Conservation (phyloP, 2,888 invertebrate genomes). For the Drosophila meridionalis region DNA sequence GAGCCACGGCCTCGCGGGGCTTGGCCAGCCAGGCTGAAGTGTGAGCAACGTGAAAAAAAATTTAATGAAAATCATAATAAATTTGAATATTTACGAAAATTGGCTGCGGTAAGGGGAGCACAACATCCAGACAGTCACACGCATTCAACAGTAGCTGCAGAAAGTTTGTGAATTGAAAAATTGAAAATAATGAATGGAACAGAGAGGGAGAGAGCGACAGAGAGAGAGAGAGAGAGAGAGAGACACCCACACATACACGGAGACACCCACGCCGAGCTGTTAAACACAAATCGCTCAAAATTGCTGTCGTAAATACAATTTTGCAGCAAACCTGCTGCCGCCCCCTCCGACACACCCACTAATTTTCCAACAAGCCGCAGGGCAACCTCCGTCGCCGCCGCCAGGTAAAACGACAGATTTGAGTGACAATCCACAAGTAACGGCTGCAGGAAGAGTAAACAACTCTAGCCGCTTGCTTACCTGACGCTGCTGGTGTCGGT, state of each 20-base stretch:
- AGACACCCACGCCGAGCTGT: conserved; percentile 29
- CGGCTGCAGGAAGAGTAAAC: conserved; percentile 39
- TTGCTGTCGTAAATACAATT: conserved; percentile 76
- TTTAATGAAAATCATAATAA: conserved; percentile 77
- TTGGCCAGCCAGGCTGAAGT: conserved; percentile 36
- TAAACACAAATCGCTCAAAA: conserved; percentile 73
- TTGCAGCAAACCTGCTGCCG: conserved; percentile 45
- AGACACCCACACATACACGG: conserved; percentile 3
- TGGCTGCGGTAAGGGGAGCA: conserved; percentile 38
- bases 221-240: too few species aligned
- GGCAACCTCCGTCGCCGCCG: conserved; percentile 15
- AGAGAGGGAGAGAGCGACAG: too few species aligned
- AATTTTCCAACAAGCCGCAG: conserved; percentile 26
- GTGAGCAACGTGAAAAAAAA: conserved; percentile 64
- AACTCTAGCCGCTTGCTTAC: conserved; percentile 36
- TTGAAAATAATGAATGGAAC: conserved; percentile 70
- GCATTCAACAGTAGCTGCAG: conserved; percentile 34
- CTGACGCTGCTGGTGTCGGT: conserved; percentile 1
- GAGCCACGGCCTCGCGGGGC: conserved; percentile 10
- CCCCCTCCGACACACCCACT: neutral
- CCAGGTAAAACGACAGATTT: conserved; percentile 62
- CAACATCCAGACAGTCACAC: conserved; percentile 5
- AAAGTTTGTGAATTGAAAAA: conserved; percentile 76
- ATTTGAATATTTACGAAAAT: conserved; percentile 77
- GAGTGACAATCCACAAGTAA: conserved; percentile 69